Base-by-base conservation (phyloP, 2,113 vertebrate species). In the Rhynchopsitta pachyrhyncha region DNA sequence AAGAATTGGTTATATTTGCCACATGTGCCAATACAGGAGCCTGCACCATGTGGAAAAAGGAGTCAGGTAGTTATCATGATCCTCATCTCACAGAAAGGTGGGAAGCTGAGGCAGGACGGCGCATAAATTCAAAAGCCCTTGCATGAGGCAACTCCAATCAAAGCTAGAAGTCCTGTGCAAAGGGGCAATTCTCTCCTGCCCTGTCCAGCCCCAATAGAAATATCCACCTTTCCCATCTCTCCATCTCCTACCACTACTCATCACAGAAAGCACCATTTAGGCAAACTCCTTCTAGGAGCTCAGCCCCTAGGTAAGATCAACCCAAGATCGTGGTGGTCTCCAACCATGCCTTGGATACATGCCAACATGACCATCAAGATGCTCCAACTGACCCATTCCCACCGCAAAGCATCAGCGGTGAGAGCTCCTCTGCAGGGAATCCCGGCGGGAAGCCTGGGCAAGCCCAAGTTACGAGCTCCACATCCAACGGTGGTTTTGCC, bases 371-470 rank as follows among this genome's bases (percentile, higher is more conserved):
- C 74, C 59, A 27, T 0, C 2, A 3, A 69, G 67, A 15, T 14
- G 25, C 13, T 39, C 37, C 25, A 74, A 0, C 0, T 14, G 82
- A 42, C 67, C 44, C 0, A 0, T 11, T 90, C 71, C 69, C 41
- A 47, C 17, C 0, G 1, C 44, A 57, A 60, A 76, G 57, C 62
- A n/a, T 11, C 29, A 18, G 7, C 1, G 0, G 46, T 1, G 47
- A 84, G 70, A 94, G 74, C 70, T 59, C 17, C 62, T 93, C 70
- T 1, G 0, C 67, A 86, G 63, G 91, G 89, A 95, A 92, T 69
- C 91, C 95, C 92, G 29, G 74, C 1, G 7, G 86, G 37, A 79
- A 59, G 88, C 82, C 66, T 7, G 2, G 68, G 53, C 82, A 78
- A 90, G 90, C 47, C 73, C 6, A 4, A 83, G 55, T 62, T 11